Percentiles rank a stretch among this genome's conserved stretches.
Conservation (phyloP, 2,113 vertebrate species). For the Paramormyrops kingsleyae region DNA sequence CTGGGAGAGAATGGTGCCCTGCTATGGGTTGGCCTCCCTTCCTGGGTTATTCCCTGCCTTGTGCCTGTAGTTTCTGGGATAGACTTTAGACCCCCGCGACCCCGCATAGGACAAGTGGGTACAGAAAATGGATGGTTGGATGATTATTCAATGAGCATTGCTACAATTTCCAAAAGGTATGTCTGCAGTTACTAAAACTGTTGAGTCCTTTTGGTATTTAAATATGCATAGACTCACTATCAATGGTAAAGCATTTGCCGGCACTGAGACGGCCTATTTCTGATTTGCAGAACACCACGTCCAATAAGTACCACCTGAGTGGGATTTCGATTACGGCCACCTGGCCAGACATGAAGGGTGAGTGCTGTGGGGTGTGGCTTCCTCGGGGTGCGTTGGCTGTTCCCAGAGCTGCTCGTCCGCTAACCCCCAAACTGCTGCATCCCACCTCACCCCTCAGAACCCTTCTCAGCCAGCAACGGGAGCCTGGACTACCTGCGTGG, state of each 20-base stretch:
- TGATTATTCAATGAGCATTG: background rate
- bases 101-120: too few relatives aligned
- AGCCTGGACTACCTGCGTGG: conserved; percentile 73
- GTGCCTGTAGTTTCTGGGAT: too few relatives aligned
- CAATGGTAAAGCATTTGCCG: background rate
- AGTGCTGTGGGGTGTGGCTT: conserved; percentile 18
- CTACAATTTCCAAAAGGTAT: background rate
- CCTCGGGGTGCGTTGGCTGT: background rate
- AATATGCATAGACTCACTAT: background rate
- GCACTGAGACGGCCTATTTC: background rate
- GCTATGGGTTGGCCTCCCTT: background rate
- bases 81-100: too few relatives aligned
- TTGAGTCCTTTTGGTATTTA: background rate
- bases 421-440: background rate
- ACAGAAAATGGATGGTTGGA: background rate
- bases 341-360: conserved; percentile 56
- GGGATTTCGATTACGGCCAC: conserved; percentile 41
- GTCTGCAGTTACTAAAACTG: background rate
- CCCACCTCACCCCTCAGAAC: conserved; percentile 25
- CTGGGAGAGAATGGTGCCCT: background rate
- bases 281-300: conserved; percentile 54
- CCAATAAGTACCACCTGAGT: conserved; percentile 57
- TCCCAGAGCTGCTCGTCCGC: background rate
- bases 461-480: conserved; percentile 44
- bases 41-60: too few relatives aligned